These are phyloP conservation scores for Drosophila aldrichi DNA, from an alignment of 2,888 invertebrate species.

Conservation along the genomic window DNA sequence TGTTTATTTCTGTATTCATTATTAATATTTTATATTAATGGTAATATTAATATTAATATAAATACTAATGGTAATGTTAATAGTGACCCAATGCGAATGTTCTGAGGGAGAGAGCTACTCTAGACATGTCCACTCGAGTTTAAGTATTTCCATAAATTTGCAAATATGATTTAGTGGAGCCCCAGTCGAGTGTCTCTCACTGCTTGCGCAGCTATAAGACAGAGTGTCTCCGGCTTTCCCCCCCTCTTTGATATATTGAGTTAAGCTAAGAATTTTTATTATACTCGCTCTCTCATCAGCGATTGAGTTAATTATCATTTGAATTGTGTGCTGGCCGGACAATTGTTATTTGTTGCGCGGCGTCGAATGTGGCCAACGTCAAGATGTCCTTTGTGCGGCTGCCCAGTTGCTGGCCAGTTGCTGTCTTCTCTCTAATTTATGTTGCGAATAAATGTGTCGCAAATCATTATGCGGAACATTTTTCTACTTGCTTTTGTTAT, in stretches of 20 bases:
- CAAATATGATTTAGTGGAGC: background rate
- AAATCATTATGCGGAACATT: slow-evolving; percentile 78
- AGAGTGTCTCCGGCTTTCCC: background rate
- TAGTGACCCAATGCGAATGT: background rate
- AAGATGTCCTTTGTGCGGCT: slow-evolving; percentile 34
- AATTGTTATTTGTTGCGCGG: slow-evolving; percentile 18
- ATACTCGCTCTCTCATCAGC: slow-evolving; percentile 5
- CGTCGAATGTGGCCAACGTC: slow-evolving; percentile 33
- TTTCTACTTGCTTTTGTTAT: slow-evolving; percentile 52
- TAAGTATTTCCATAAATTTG: slow-evolving; percentile 3
- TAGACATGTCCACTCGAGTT: background rate
- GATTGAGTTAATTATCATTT: slow-evolving; percentile 31
- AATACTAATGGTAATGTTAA: background rate
- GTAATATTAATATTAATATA: too few species aligned
- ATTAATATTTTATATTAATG: background rate
- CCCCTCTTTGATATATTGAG: slow-evolving; percentile 2
- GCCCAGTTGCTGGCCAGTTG: slow-evolving; percentile 19
- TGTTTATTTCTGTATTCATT: too few species aligned
- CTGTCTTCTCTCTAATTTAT: slow-evolving; percentile 63
- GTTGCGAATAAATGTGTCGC: slow-evolving; percentile 78
- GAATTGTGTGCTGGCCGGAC: slow-evolving; percentile 12
- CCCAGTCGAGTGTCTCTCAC: background rate
- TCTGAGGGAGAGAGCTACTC: background rate
- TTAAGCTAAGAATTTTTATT: slow-evolving; percentile 12
- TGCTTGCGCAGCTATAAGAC: background rate